These are phyloP conservation scores for Tenthredo distinguenda DNA, from an alignment of 2,888 invertebrate species.

Conservation along the genomic window DNA sequence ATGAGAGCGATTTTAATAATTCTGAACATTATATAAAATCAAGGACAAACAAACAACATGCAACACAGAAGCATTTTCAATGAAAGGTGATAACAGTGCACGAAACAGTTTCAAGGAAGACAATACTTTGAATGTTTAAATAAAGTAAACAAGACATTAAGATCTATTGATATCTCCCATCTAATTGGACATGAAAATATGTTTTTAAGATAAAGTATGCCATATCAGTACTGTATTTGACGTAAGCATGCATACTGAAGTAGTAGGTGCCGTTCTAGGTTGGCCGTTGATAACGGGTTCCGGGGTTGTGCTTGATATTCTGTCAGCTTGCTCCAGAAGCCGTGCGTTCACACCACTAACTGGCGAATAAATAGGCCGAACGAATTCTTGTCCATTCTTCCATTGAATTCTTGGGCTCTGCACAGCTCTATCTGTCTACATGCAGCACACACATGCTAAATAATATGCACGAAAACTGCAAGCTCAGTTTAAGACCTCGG, in stretches of 20 bases:
- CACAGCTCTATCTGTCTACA: constrained; percentile 74
- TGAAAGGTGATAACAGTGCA: neutral
- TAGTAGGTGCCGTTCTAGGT: constrained; percentile 68
- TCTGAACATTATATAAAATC: neutral
- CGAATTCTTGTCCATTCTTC: constrained; percentile 75
- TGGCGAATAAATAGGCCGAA: constrained; percentile 72
- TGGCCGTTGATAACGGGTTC: constrained; percentile 72
- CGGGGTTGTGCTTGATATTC: constrained; percentile 72
- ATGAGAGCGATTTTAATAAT: neutral
- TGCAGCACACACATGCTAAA: constrained; percentile 77
- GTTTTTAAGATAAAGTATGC: constrained; percentile 5
- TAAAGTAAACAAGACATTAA: neutral
- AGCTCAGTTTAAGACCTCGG: constrained; percentile 37
- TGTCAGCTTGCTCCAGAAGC: constrained; percentile 74
- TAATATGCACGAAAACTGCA: constrained; percentile 57
- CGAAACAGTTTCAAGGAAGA: neutral
- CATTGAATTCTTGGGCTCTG: constrained; percentile 72
- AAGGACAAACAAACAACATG: constrained; percentile 13
- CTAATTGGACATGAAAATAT: neutral
- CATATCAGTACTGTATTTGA: constrained; percentile 54
- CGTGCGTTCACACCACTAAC: constrained; percentile 73
- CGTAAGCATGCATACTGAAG: constrained; percentile 76
- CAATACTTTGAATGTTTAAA: neutral
- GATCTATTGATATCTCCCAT: neutral
- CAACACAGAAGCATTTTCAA: constrained; percentile 36